Evolutionary conservation across 2,113 vertebrate genomes (phyloP).

Genomic region (rabbit (Oryctolagus cuniculus)): DNA sequence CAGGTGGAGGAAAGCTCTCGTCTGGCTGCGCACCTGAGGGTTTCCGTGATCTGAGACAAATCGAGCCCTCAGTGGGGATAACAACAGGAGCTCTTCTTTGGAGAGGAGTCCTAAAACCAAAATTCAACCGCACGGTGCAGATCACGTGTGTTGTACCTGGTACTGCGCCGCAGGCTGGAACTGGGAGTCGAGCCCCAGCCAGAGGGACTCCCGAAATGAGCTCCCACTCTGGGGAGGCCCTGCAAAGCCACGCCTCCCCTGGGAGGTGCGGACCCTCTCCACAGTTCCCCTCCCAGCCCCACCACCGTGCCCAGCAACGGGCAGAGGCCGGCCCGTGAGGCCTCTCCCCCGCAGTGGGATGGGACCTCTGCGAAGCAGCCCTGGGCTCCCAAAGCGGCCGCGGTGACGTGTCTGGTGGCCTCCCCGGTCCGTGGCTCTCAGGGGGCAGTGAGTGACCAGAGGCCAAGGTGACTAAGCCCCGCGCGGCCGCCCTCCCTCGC

Average conservation of each 20-base stretch:
- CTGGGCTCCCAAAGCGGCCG: background rate
- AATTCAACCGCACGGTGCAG: background rate
- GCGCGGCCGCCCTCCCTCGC: background rate
- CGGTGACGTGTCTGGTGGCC: background rate
- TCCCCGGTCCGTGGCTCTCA: background rate
- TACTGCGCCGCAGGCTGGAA: background rate
- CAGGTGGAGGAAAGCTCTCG: background rate
- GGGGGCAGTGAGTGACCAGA: background rate
- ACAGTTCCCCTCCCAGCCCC: background rate
- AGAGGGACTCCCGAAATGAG: background rate
- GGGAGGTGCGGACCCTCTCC: background rate
- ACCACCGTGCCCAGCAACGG: background rate
- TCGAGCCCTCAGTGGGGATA: background rate
- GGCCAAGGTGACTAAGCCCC: background rate
- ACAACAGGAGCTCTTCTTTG: background rate
- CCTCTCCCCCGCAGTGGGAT: background rate
- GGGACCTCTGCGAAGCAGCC: background rate
- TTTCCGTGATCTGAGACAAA: constrained; percentile 16
- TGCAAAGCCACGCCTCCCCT: background rate
- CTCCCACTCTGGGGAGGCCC: background rate
- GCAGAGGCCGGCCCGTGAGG: background rate
- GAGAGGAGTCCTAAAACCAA: constrained; percentile 41
- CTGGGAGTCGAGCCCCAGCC: background rate
- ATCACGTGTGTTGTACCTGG: background rate
- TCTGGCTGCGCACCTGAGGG: background rate